Conservation (phyloP, 2,113 vertebrate species). For the Aldabrachelys gigantea region DNA sequence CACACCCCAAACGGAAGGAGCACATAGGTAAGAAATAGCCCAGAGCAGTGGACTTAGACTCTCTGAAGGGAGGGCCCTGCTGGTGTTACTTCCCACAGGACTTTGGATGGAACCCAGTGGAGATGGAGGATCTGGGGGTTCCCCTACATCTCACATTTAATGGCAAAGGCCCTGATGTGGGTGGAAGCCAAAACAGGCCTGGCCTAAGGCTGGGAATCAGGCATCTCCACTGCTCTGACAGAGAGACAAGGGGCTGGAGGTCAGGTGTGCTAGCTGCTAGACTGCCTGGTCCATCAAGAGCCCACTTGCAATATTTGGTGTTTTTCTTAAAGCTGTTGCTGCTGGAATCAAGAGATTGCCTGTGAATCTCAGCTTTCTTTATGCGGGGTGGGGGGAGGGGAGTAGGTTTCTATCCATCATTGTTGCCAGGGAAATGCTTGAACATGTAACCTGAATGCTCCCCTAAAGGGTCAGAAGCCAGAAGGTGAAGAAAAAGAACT, state of each 20-base stretch:
- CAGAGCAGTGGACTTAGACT: no score
- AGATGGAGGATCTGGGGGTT: neutral
- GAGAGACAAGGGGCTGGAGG: neutral
- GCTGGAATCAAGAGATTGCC: neutral
- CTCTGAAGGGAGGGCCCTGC: neutral
- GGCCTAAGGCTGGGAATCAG: neutral
- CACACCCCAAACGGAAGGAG: no score
- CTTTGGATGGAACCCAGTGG: neutral
- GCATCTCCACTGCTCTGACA: neutral
- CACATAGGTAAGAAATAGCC: no score
- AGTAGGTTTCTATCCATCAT: neutral
- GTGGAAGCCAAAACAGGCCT: neutral
- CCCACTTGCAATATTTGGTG: neutral
- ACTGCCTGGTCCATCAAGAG: no score
- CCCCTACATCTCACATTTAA: neutral
- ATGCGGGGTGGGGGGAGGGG: neutral
- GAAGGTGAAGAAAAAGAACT: neutral
- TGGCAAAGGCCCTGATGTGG: neutral
- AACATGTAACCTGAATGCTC: slow-evolving; percentile 11
- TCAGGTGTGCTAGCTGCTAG: neutral
- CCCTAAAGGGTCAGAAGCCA: slow-evolving; percentile 3
- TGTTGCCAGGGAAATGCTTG: slow-evolving; percentile 17
- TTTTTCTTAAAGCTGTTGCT: neutral
- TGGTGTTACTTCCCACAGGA: neutral
- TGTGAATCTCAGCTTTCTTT: neutral